phyloP scores from a whole-genome alignment of 2,888 invertebrate species.

The Patella caerulea region DNA sequence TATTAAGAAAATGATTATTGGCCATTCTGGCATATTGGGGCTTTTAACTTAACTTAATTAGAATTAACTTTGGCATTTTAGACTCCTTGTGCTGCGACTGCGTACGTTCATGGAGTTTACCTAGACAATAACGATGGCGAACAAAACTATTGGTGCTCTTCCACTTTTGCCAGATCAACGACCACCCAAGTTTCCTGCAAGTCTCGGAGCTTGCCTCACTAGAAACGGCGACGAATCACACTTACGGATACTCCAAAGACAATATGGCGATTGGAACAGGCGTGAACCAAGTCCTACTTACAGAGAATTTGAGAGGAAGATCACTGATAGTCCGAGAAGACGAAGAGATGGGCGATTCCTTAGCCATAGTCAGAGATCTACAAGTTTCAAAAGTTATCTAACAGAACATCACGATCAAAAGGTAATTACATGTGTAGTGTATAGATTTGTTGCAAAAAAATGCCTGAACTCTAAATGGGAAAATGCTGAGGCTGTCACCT shows the following conservation, averaged over 20 bases:
- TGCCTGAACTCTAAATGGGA: too few species aligned
- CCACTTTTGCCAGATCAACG: background rate
- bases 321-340: background rate
- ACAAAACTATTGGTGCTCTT: background rate
- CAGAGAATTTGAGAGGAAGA: background rate
- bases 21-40: too few species aligned
- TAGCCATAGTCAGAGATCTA: background rate
- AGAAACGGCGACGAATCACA: conserved; percentile 31
- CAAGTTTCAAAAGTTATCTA: background rate
- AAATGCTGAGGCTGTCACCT: too few species aligned
- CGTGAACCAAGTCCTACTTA: background rate
- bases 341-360: background rate
- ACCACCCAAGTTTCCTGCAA: conserved; percentile 41
- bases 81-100: too few species aligned
- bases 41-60: too few species aligned
- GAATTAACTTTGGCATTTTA: too few species aligned
- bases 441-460: too few species aligned
- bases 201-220: conserved; percentile 45
- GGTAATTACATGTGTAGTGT: too few species aligned
- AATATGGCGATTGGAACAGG: conserved; percentile 18
- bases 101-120: too few species aligned
- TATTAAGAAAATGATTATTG: too few species aligned
- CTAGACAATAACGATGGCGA: too few species aligned
- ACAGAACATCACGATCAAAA: too few species aligned
- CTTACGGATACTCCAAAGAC: conserved; percentile 24